A percentile compares a stretch with the other conserved stretches of the same genome.
phyloP scores from a whole-genome alignment of 1,140 invertebrate species.

The Drosophila elegans region DNA sequence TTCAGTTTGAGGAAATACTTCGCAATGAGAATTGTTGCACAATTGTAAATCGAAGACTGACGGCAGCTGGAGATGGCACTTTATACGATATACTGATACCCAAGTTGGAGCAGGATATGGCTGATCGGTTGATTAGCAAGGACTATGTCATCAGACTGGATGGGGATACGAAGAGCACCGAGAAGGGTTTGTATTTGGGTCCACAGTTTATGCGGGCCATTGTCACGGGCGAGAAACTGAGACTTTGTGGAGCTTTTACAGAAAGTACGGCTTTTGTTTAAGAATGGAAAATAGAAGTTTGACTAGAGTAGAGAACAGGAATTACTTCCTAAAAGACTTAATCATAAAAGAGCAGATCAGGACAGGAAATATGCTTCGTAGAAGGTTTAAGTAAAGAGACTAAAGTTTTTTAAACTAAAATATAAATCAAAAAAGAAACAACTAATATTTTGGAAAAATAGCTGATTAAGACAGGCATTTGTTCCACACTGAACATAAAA shows the following conservation, averaged over 20 bases:
- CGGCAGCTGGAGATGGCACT: constrained; percentile 39
- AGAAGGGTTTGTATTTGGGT: constrained; percentile 65
- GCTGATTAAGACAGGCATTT: not conserved
- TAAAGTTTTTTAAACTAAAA: not conserved
- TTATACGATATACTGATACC: constrained; percentile 60
- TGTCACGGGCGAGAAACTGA: constrained; percentile 70
- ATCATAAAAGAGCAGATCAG: not conserved
- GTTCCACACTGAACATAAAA: constrained; percentile 3
- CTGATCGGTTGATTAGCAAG: constrained; percentile 69
- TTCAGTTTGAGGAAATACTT: constrained; percentile 69
- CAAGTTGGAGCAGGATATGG: constrained; percentile 59
- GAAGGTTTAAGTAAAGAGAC: not conserved
- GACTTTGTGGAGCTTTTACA: constrained; percentile 82
- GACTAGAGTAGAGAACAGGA: too few species aligned
- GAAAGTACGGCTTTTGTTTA: constrained; percentile 81
- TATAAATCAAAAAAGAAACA: not conserved
- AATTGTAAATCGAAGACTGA: constrained; percentile 58
- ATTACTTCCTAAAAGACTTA: not conserved
- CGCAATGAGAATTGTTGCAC: constrained; percentile 63
- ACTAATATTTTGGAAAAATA: too few species aligned
- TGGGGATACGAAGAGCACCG: constrained; percentile 45
- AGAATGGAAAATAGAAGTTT: not conserved
- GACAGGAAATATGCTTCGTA: not conserved
- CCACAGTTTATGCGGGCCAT: constrained; percentile 83
- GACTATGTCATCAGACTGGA: constrained; percentile 78